Evolutionary conservation across 1,140 invertebrate genomes (phyloP), one percentile per base, ranked within the genome.

Genomic region (Saccostrea glomerata): DNA sequence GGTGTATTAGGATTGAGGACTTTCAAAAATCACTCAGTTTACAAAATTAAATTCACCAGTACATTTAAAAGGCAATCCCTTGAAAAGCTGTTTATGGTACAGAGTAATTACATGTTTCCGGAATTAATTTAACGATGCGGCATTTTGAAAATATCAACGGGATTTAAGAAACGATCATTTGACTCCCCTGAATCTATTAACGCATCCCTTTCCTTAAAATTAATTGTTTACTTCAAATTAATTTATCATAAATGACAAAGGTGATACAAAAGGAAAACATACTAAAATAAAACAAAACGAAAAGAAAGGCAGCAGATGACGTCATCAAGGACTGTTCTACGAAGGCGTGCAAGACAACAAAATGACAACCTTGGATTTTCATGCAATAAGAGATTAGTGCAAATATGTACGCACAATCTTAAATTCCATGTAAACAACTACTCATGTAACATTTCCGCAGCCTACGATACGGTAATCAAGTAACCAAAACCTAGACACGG

Each of bases 111-210:
- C 23, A 77, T 30, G 70, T 36, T 30, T 77, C 70, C 70, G 70
- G 70, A 36, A 30, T 30, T 25, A 77, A 36, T 23, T 36, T 77
- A 30, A 77, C 13, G 25, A 77, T 36, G 23, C 25, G 13, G 23
- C 11, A 77, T 77, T 77, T 77, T 77, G 25, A 25, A 77, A 77
- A 77, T 30, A 77, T 77, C 70, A 77, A 77, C 70, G 25, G 7
- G 30, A 15, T 77, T 30, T 36, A 13, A 77, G 70, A 12, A 77
- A 15, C 23, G 30, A 77, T 77, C 25, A 9, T 13, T 36, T 77
- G 12, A 15, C 70, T 77, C 15, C 70, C 30, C 25, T 25, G 70
- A 77, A 73, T 13, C 66, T 23, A 73, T 73, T 25, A 30, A 73
- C 13, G 25, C 12, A 73, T 36, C 23, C 7, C 70, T 36, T 25